Conservation (phyloP, 1,140 invertebrate species). For the Micrasema minimum region DNA sequence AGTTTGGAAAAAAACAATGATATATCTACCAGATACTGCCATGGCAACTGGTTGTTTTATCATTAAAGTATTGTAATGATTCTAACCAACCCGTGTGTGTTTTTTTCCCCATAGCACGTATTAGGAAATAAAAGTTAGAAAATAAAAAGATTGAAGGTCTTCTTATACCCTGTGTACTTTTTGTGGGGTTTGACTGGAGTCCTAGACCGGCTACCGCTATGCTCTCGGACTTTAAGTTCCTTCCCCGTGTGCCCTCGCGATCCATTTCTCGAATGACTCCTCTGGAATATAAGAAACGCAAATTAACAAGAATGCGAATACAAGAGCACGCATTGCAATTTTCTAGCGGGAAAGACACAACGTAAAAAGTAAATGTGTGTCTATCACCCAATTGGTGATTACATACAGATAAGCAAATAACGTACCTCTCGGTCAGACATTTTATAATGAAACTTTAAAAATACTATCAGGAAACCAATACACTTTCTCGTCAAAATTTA, state of each 20-base stretch:
- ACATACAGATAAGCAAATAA: neutral
- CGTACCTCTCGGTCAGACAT: conserved; percentile 67
- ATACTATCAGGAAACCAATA: neutral
- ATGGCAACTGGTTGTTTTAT: conserved; percentile 4
- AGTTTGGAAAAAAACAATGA: too few species aligned
- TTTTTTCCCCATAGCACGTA: too few species aligned
- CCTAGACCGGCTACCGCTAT: conserved; percentile 62
- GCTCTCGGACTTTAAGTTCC: conserved; percentile 59
- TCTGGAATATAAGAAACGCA: conserved; percentile 57
- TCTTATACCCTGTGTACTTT: conserved; percentile 46
- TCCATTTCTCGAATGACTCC: conserved; percentile 65
- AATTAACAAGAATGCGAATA: conserved; percentile 5
- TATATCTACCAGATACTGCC: neutral
- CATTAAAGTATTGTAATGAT: neutral
- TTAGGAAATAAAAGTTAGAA: too few species aligned
- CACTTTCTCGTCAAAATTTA: conserved; percentile 1
- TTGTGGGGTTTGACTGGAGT: conserved; percentile 44
- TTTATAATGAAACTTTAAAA: conserved; percentile 8
- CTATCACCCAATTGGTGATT: too few species aligned
- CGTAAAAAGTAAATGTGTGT: neutral
- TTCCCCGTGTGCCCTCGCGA: conserved; percentile 62
- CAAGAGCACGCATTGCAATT: conserved; percentile 11
- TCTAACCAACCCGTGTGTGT: too few species aligned
- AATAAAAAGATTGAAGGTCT: neutral
- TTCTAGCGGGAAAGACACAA: conserved; percentile 46